Percentiles rank a stretch among this genome's conserved stretches.
Evolutionary conservation across 2,797 vertebrate species (phyloP).

Genomic region (Bufotes viridis): DNA sequence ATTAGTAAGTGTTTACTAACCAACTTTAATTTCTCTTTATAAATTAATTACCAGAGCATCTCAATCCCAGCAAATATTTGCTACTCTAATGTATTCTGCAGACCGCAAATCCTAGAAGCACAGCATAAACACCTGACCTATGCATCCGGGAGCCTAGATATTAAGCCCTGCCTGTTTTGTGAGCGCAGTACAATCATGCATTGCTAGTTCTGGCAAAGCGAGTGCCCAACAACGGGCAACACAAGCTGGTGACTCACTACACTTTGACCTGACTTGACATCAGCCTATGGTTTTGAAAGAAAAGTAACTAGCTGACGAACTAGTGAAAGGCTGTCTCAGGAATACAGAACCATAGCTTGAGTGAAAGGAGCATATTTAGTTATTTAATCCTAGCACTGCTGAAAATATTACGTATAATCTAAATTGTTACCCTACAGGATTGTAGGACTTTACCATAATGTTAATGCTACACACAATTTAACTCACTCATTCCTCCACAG

Average conservation of each 20-base stretch:
- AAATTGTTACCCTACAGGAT: not conserved
- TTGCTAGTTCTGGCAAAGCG: slow-evolving; percentile 30
- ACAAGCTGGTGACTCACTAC: slow-evolving; percentile 2
- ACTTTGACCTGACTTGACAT: slow-evolving; percentile 37
- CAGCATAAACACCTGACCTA: slow-evolving; percentile 37
- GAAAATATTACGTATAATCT: not conserved
- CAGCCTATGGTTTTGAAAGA: not conserved
- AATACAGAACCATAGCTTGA: not conserved
- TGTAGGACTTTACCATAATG: not conserved
- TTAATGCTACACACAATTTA: not conserved
- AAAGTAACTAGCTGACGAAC: not conserved
- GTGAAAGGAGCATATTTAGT: not conserved
- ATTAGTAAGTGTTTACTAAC: not conserved
- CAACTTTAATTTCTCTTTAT: not conserved
- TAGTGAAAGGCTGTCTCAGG: not conserved
- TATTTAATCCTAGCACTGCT: not conserved
- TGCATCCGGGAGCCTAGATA: slow-evolving; percentile 39
- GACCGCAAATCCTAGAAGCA: not conserved
- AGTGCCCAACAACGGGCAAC: not conserved
- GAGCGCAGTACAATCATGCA: slow-evolving; percentile 42
- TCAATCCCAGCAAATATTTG: not conserved
- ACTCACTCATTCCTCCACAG: slow-evolving; percentile 1
- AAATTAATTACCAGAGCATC: not conserved
- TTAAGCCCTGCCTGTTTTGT: slow-evolving; percentile 1
- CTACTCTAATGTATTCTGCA: not conserved